Percentiles rank a stretch among this genome's conserved stretches.
Evolutionary conservation across 2,888 invertebrate genomes (phyloP).

Genomic region (Drymonia ruficornis): DNA sequence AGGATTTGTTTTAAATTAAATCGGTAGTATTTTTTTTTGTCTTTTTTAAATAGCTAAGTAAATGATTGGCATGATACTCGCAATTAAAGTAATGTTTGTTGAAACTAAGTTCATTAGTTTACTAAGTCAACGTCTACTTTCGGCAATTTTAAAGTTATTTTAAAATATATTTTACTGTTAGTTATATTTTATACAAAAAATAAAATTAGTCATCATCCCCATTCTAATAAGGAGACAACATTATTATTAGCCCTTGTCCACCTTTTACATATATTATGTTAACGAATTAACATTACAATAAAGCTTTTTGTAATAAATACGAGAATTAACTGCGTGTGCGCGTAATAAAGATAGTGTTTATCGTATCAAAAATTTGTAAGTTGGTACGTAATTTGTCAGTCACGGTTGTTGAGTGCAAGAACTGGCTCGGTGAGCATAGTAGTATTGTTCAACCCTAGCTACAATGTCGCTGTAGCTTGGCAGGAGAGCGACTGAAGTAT

Average conservation of each 20-base stretch:
- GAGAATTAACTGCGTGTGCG: constrained; percentile 34
- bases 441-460: constrained; percentile 9
- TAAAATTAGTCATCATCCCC: no score
- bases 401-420: constrained; percentile 27
- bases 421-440: constrained; percentile 26
- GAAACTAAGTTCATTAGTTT: no score
- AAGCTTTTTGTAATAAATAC: constrained; percentile 34
- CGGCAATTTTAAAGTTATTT: no score
- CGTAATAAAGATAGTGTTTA: constrained; percentile 35
- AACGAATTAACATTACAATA: constrained; percentile 24
- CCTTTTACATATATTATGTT: constrained; percentile 14
- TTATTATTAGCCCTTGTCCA: constrained; percentile 12
- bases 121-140: no score
- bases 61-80: no score
- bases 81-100: no score
- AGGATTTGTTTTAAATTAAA: no score
- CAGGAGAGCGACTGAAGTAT: constrained; percentile 8
- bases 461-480: constrained; percentile 21
- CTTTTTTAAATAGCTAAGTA: no score
- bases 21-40: no score
- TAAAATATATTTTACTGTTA: no score
- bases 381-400: constrained; percentile 37
- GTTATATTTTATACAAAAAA: no score
- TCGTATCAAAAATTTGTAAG: constrained; percentile 40
- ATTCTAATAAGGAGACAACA: constrained; percentile 50